Percentiles rank a stretch among this genome's conserved stretches.
These are phyloP conservation scores for Clarias pachynema DNA, from an alignment of 2,797 vertebrate species.

Conservation along the genomic window DNA sequence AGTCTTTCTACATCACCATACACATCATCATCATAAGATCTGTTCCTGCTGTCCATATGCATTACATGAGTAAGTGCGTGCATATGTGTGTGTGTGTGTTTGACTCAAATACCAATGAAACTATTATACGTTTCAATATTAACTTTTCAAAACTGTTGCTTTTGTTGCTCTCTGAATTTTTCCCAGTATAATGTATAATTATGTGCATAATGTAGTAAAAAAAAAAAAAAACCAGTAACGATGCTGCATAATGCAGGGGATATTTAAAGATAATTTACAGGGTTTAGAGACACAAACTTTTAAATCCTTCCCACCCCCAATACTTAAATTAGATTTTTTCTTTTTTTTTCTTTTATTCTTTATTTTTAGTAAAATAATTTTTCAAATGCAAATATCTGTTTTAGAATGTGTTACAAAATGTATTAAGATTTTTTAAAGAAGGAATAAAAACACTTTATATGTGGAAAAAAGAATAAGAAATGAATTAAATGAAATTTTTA, in stretches of 20 bases:
- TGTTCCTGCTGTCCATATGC: background rate
- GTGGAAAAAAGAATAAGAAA: background rate
- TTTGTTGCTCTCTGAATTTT: background rate
- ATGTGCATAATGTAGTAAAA: background rate
- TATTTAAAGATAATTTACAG: background rate
- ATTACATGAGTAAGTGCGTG: background rate
- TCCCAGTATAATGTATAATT: background rate
- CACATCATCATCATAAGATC: background rate
- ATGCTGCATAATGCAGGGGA: too few relatives aligned
- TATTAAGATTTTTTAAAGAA: background rate
- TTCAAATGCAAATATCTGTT: background rate
- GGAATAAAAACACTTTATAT: background rate
- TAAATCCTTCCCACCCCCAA: background rate
- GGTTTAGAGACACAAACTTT: background rate
- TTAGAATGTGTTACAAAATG: background rate
- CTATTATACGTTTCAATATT: background rate
- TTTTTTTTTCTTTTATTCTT: background rate
- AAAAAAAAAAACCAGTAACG: background rate
- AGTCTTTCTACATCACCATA: background rate
- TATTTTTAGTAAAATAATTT: background rate
- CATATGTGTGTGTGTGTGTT: background rate
- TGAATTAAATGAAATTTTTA: background rate
- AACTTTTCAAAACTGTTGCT: background rate
- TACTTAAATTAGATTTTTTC: background rate
- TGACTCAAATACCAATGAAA: background rate